Conservation (phyloP, 2,888 invertebrate species). For the Apotomis turbidana region DNA sequence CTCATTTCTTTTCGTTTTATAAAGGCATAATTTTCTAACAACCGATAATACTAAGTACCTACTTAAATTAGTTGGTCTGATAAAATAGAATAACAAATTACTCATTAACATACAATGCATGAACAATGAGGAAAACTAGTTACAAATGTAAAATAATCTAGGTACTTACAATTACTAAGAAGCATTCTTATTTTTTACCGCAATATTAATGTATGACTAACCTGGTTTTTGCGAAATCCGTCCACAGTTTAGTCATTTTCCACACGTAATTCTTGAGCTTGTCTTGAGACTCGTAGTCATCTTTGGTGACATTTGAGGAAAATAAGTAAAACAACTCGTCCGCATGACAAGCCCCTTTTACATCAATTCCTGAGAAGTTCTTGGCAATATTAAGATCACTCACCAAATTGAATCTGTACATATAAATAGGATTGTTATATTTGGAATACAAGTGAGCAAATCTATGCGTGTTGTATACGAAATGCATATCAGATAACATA, state of each 20-base stretch:
- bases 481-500: slow-evolving; percentile 48
- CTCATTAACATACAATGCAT: slow-evolving; percentile 1
- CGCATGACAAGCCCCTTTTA: slow-evolving; percentile 65
- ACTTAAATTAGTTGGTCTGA: no score
- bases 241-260: slow-evolving; percentile 66
- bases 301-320: slow-evolving; percentile 55
- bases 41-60: no score
- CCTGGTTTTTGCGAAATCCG: slow-evolving; percentile 73
- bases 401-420: slow-evolving; percentile 53
- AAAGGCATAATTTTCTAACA: not conserved
- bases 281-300: slow-evolving; percentile 55
- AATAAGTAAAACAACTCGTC: slow-evolving; percentile 73
- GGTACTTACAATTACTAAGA: no score
- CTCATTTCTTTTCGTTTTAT: not conserved
- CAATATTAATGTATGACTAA: slow-evolving; percentile 46
- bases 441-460: slow-evolving; percentile 47
- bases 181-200: no score
- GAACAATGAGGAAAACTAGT: no score
- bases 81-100: no score
- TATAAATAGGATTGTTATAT: slow-evolving; percentile 44
- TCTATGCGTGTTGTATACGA: slow-evolving; percentile 47
- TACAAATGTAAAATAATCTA: no score
- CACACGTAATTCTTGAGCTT: slow-evolving; percentile 55
- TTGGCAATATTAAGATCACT: slow-evolving; percentile 53
- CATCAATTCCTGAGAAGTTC: slow-evolving; percentile 40